These are phyloP conservation scores for Cyphomyrus discorhynchus DNA, from an alignment of 2,113 vertebrate genomes.

Conservation along the genomic window DNA sequence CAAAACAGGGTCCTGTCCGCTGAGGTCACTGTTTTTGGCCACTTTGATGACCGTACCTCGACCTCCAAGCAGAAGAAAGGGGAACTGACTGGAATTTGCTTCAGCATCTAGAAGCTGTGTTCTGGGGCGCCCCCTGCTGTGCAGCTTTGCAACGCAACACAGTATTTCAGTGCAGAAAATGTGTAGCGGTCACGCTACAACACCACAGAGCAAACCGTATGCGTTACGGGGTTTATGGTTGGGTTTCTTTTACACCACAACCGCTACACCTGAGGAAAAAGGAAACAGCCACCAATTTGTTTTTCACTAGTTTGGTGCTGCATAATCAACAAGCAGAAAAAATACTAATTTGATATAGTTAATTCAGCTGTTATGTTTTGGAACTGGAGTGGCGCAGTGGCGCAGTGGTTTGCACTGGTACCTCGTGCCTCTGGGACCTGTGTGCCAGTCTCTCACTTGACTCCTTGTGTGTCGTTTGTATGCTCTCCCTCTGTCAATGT, in stretches of 20 bases:
- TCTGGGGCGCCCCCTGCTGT: constrained; percentile 58
- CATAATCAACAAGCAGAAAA: background rate
- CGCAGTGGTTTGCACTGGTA: background rate
- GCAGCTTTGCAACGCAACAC: background rate
- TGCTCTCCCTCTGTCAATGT: background rate
- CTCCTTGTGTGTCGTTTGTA: background rate
- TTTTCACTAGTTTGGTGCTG: background rate
- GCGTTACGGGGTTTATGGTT: background rate
- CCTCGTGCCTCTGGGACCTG: background rate
- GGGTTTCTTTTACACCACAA: background rate
- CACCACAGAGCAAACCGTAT: background rate
- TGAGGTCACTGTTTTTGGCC: constrained; percentile 8
- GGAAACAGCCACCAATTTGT: background rate
- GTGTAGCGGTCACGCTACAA: background rate
- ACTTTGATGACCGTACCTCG: too few relatives aligned
- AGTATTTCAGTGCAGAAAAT: background rate
- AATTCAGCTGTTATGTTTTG: background rate
- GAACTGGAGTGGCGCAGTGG: too few relatives aligned
- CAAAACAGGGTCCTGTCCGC: background rate
- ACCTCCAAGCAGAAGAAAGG: background rate
- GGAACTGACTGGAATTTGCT: background rate
- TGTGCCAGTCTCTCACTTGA: background rate
- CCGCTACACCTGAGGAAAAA: background rate
- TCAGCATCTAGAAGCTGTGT: constrained; percentile 11
- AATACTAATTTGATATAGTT: background rate